Base-by-base conservation (phyloP, 2,888 invertebrate species). In the Eucera pruinosa region DNA sequence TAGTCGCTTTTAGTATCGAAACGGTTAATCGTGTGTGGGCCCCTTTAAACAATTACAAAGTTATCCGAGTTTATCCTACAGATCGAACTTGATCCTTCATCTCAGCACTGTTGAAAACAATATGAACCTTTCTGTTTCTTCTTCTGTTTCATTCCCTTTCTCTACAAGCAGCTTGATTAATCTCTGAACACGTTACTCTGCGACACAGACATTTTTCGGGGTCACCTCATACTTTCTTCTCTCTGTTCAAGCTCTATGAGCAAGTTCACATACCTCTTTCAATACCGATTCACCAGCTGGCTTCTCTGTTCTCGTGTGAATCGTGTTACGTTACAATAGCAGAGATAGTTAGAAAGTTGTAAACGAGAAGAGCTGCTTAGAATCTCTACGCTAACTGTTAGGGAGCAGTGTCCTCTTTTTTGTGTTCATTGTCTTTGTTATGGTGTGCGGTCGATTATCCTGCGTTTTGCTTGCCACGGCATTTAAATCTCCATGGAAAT, bases 211-310 rank as follows among this genome's bases (percentile, higher is more conserved):
- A 75, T 74, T 74, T 75, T 75, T 75, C 66, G 74, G 52, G 75
- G 75, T 75, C 75, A 60, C 41, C 75, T 74, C 45, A 54, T 66
- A 75, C 75, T 75, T 75, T 75, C 75, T 54, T 57, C 41, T 36
- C 50, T 50, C 48, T 13, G 48, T 41, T 27, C 9, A 13, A 36
- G 18, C 43, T n/a, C 36, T 36, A 43, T 27, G 58, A 36, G 13
- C 58, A 68, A 61, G 60, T 55, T 61, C 61, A 36, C 41, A 41
- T 36, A 25, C 54, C 47, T 27, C 15, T 36, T 43, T 72, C 73
- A 48, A 71, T 61, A 27, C 62, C 47, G 74, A 52, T 50, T 48
- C 43, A 23, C 30, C 45, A 33, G 36, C n/a, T n/a, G n/a, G n/a
- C n/a, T n/a, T n/a, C n/a, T n/a, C n/a, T 20, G 64, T 43, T n/a